phyloP scores from a whole-genome alignment of 2,888 invertebrate genomes.

The Diplazon laetatorius region DNA sequence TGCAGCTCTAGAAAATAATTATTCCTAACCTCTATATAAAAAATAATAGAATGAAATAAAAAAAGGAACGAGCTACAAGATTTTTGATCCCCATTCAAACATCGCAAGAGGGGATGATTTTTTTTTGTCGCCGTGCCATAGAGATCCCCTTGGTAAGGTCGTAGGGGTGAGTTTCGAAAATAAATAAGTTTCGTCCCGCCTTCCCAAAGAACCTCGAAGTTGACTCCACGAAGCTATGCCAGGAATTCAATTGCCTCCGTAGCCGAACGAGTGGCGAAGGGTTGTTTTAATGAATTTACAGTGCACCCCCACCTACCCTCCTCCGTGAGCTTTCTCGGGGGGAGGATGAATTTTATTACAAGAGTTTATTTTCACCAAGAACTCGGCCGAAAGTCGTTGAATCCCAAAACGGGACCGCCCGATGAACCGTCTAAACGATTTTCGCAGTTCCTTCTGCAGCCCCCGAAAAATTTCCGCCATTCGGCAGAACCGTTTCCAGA shows the following conservation, averaged over 20 bases:
- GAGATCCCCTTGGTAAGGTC: not conserved
- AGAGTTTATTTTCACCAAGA: conserved; percentile 51
- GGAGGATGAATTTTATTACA: conserved; percentile 37
- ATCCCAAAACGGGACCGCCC: conserved; percentile 23
- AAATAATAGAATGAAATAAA: too few species aligned
- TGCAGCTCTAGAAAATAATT: too few species aligned
- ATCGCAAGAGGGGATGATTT: conserved; percentile 32
- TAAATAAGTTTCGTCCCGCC: conserved; percentile 24
- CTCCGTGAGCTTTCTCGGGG: not conserved
- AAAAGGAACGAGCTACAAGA: not conserved
- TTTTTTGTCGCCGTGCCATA: conserved; percentile 5
- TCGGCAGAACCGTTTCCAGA: not conserved
- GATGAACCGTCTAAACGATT: conserved; percentile 12
- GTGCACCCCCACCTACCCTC: conserved; percentile 47
- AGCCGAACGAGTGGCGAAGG: conserved; percentile 76
- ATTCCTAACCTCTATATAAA: not conserved
- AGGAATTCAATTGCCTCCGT: conserved; percentile 77
- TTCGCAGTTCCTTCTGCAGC: not conserved
- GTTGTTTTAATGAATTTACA: conserved; percentile 80
- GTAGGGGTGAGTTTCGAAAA: conserved; percentile 9
- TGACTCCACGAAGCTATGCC: conserved; percentile 69
- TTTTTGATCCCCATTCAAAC: not conserved
- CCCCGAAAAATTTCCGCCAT: not conserved
- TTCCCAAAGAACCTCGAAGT: conserved; percentile 41
- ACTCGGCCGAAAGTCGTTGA: conserved; percentile 45